Percentiles rank a stretch among this genome's conserved stretches.
phyloP scores from a whole-genome alignment of 2,888 invertebrate species.

The Eupithecia abbreviata region DNA sequence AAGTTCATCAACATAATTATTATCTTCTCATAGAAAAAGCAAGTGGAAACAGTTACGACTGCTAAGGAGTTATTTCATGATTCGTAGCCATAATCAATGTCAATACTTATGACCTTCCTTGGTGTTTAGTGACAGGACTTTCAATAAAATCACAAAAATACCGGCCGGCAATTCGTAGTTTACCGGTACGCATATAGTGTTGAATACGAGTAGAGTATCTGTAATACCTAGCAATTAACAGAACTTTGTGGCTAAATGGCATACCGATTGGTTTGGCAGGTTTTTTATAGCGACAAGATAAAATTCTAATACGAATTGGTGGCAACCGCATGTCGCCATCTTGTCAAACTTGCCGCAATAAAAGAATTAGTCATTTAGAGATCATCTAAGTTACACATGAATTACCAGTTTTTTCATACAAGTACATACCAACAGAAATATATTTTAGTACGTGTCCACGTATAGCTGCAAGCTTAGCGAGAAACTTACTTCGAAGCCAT shows the following conservation, averaged over 20 bases:
- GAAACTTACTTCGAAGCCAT: constrained; percentile 95
- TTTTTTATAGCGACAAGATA: constrained; percentile 27
- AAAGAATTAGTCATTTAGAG: constrained; percentile 68
- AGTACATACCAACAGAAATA: constrained; percentile 44
- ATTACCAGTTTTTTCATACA: constrained; percentile 57
- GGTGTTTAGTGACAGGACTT: neutral
- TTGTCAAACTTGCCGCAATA: constrained; percentile 79
- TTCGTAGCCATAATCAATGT: neutral
- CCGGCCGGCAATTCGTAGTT: constrained; percentile 47
- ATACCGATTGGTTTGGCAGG: neutral
- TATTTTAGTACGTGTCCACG: constrained; percentile 61
- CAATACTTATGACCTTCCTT: neutral
- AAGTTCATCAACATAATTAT: neutral
- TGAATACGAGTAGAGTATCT: neutral
- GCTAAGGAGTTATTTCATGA: neutral
- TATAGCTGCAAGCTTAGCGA: constrained; percentile 54
- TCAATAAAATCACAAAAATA: constrained; percentile 21
- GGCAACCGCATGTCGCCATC: constrained; percentile 83
- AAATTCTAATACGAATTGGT: constrained; percentile 61
- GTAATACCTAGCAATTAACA: neutral
- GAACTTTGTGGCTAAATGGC: neutral
- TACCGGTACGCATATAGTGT: neutral
- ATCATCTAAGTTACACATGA: constrained; percentile 54
- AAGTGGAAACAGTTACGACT: neutral
- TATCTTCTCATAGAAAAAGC: neutral